These are phyloP conservation scores for Xyrauchen texanus DNA, from an alignment of 2,113 vertebrate species.

Conservation along the genomic window DNA sequence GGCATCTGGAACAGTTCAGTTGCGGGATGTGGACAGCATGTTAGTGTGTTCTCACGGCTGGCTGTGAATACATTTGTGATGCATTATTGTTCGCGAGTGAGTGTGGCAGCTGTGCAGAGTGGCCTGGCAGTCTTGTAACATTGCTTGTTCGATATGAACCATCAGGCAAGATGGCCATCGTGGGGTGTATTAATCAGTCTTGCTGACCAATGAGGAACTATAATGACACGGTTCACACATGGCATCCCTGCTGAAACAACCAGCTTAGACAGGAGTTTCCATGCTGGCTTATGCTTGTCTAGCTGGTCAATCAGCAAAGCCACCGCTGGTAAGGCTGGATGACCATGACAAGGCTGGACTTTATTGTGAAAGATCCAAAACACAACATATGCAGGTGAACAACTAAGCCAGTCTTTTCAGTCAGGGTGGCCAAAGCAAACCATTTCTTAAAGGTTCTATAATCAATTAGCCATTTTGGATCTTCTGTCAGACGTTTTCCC, in stretches of 20 bases:
- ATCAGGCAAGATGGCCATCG: slow-evolving; percentile 14
- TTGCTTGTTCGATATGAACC: slow-evolving; percentile 2
- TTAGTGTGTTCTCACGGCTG: neutral
- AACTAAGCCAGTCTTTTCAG: too few relatives aligned
- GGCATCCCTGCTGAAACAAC: neutral
- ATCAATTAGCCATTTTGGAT: too few relatives aligned
- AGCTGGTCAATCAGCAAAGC: too few relatives aligned
- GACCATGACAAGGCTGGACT: too few relatives aligned
- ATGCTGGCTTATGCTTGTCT: too few relatives aligned
- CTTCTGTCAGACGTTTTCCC: too few relatives aligned
- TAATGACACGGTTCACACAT: neutral
- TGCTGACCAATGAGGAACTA: neutral
- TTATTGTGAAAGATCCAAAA: too few relatives aligned
- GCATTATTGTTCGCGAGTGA: neutral
- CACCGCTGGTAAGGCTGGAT: too few relatives aligned
- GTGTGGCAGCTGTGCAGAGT: slow-evolving; percentile 15
- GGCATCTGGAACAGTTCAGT: neutral
- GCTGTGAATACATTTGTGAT: neutral
- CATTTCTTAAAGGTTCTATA: neutral
- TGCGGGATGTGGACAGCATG: neutral
- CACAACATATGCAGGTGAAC: too few relatives aligned
- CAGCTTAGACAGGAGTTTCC: too few relatives aligned
- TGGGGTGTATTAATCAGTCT: slow-evolving; percentile 26
- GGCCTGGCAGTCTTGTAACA: neutral
- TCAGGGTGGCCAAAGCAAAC: neutral